phyloP scores from a whole-genome alignment of 2,888 invertebrate genomes.

The Chydorus sphaericus region DNA sequence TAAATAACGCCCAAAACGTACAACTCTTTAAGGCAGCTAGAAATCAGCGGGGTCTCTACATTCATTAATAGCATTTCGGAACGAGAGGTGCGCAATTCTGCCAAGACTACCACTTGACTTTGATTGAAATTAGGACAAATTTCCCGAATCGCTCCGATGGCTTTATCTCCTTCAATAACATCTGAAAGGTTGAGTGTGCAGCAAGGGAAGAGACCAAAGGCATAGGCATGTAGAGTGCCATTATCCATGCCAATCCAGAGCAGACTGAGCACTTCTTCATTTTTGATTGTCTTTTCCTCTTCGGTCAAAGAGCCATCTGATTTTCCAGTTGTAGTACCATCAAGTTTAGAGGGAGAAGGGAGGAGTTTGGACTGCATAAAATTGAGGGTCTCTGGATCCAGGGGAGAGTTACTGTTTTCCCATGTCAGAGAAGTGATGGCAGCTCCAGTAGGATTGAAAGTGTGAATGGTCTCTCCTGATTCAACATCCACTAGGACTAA shows the following conservation, averaged over 20 bases:
- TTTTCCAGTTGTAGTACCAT: too few species aligned
- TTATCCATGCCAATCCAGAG: slow-evolving; percentile 61
- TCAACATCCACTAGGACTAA: slow-evolving; percentile 67
- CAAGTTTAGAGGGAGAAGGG: neutral
- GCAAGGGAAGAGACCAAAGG: slow-evolving; percentile 72
- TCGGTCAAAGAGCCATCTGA: neutral
- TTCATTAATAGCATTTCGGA: slow-evolving; percentile 24
- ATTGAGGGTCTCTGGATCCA: neutral
- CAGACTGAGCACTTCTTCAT: slow-evolving; percentile 28
- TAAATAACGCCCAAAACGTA: slow-evolving; percentile 58
- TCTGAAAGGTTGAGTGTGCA: slow-evolving; percentile 43
- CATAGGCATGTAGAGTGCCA: slow-evolving; percentile 49
- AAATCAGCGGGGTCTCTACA: slow-evolving; percentile 44
- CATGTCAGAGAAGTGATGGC: neutral
- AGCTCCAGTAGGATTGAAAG: slow-evolving; percentile 28
- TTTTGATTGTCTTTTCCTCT: neutral
- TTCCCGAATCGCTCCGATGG: slow-evolving; percentile 7
- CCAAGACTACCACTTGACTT: slow-evolving; percentile 1
- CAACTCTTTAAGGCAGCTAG: slow-evolving; percentile 50
- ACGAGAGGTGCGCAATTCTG: neutral
- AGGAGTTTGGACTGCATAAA: neutral
- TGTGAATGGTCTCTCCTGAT: slow-evolving; percentile 62
- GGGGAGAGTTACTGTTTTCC: neutral
- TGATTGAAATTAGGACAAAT: neutral
- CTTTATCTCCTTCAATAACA: slow-evolving; percentile 15